Percentiles rank a stretch among this genome's conserved stretches.
These are phyloP conservation scores for Scotopteryx bipunctaria DNA, from an alignment of 2,888 invertebrate species.

Conservation along the genomic window DNA sequence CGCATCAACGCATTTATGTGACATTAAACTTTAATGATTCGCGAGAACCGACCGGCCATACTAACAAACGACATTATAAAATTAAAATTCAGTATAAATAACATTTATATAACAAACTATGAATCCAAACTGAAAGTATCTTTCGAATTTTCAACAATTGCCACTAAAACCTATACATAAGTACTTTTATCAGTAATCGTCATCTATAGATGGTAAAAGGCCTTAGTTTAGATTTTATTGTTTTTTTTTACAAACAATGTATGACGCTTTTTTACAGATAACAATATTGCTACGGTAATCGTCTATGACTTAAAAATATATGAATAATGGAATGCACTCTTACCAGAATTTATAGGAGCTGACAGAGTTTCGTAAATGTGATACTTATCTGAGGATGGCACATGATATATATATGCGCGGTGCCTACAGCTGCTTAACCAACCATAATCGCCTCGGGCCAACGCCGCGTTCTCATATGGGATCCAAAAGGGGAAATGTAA, in stretches of 20 bases:
- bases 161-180: too few species aligned
- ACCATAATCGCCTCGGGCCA: slow-evolving; percentile 43
- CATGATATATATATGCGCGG: slow-evolving; percentile 29
- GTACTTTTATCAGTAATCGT: too few species aligned
- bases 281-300: too few species aligned
- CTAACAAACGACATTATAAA: too few species aligned
- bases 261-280: too few species aligned
- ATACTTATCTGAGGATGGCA: slow-evolving; percentile 9
- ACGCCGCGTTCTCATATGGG: slow-evolving; percentile 42
- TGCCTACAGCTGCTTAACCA: slow-evolving; percentile 49
- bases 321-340: not conserved
- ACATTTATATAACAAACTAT: not conserved
- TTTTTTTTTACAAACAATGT: too few species aligned
- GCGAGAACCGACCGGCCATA: slow-evolving; percentile 7
- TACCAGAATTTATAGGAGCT: not conserved
- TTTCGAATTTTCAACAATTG: too few species aligned
- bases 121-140: too few species aligned
- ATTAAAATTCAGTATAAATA: not conserved
- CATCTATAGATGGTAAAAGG: too few species aligned
- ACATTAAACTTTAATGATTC: slow-evolving; percentile 21
- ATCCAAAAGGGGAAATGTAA: not conserved
- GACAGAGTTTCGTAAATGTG: slow-evolving; percentile 8
- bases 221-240: too few species aligned
- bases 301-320: not conserved
- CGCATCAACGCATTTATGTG: slow-evolving; percentile 13